Percentiles rank a stretch among this genome's conserved stretches.
Conservation (phyloP, 2,888 invertebrate genomes). For the Eupithecia inturbata region DNA sequence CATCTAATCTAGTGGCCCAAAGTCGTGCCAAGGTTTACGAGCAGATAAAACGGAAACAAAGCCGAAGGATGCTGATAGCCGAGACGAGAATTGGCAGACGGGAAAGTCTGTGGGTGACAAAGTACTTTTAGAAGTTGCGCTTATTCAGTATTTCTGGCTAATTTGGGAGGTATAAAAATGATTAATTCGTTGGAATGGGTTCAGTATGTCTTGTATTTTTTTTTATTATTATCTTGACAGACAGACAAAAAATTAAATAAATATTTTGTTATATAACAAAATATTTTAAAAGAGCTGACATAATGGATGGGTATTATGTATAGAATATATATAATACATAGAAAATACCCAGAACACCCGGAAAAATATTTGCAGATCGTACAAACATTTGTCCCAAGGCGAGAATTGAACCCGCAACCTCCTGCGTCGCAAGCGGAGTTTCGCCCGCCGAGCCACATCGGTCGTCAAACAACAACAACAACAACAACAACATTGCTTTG, state of each 20-base stretch:
- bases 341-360: too few relatives aligned
- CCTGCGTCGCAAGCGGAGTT: too few relatives aligned
- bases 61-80: constrained; percentile 39
- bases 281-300: background rate
- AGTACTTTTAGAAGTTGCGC: background rate
- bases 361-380: too few relatives aligned
- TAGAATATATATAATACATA: too few relatives aligned
- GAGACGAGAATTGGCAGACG: constrained; percentile 41
- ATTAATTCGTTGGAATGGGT: background rate
- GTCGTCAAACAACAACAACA: too few relatives aligned
- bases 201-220: background rate
- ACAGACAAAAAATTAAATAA: background rate
- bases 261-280: too few relatives aligned
- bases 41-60: constrained; percentile 42
- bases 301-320: too few relatives aligned
- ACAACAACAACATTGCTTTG: background rate
- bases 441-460: too few relatives aligned
- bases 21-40: constrained; percentile 39
- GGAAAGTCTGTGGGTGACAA: constrained; percentile 26
- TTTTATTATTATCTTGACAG: background rate
- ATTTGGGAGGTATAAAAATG: constrained; percentile 4
- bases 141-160: background rate
- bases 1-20: constrained; percentile 26
- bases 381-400: too few relatives aligned
- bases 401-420: too few relatives aligned